Evolutionary conservation across 2,797 vertebrate genomes (phyloP).

Genomic region (Mastacembelus armatus): DNA sequence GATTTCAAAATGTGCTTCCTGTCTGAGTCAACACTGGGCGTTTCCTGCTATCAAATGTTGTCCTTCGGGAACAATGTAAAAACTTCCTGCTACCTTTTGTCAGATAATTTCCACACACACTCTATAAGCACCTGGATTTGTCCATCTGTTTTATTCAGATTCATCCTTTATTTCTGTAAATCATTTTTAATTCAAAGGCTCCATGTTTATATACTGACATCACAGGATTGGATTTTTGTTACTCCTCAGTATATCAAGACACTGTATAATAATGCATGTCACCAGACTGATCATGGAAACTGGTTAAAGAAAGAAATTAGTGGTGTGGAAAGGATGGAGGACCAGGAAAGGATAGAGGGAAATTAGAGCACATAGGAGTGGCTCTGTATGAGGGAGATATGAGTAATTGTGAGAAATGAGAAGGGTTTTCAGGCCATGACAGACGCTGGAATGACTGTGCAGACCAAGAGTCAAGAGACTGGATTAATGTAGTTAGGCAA

Average conservation of each 20-base stretch:
- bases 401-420: conserved; percentile 6
- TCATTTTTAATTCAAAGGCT: too few relatives aligned
- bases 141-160: conserved; percentile 5
- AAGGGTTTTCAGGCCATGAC: background rate
- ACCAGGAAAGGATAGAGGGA: background rate
- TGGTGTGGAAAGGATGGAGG: too few relatives aligned
- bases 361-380: background rate
- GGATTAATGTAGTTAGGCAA: background rate
- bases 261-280: too few relatives aligned
- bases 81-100: conserved; percentile 42
- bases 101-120: conserved; percentile 7
- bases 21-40: conserved; percentile 30
- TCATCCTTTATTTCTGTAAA: background rate
- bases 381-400: background rate
- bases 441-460: background rate
- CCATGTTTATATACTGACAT: too few relatives aligned
- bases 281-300: background rate
- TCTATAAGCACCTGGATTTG: conserved; percentile 24
- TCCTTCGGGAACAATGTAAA: conserved; percentile 18
- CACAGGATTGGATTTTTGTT: too few relatives aligned
- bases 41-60: conserved; percentile 36
- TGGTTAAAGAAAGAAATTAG: too few relatives aligned
- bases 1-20: conserved; percentile 29
- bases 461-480: background rate
- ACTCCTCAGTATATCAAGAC: too few relatives aligned